A percentile compares a stretch with the other conserved stretches of the same genome.
phyloP scores from a whole-genome alignment of 2,113 vertebrate species.

The Neomonachus schauinslandi region DNA sequence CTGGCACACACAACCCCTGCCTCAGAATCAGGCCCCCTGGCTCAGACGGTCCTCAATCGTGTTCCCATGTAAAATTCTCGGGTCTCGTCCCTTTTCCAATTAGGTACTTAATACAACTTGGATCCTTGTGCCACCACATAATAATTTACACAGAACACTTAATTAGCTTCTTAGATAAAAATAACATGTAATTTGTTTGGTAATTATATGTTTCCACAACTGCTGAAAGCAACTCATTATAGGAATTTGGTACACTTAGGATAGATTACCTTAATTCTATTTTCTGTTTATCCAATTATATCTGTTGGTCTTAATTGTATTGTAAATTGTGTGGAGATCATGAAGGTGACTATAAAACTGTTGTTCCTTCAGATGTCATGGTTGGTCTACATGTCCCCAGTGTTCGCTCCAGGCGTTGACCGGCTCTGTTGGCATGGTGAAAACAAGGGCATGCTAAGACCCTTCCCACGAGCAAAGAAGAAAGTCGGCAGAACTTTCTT shows the following conservation, averaged over 20 bases:
- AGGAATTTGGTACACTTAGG: conserved; percentile 78
- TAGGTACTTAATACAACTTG: conserved; percentile 78
- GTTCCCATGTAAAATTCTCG: conserved; percentile 64
- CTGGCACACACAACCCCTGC: too few species aligned
- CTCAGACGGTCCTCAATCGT: neutral
- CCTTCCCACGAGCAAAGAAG: neutral
- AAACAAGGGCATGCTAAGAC: conserved; percentile 42
- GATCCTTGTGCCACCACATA: conserved; percentile 81
- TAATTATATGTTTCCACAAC: conserved; percentile 86
- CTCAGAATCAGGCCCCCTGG: neutral
- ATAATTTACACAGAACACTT: conserved; percentile 84
- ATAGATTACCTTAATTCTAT: conserved; percentile 86
- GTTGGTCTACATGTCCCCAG: conserved; percentile 32
- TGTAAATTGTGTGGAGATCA: conserved; percentile 65
- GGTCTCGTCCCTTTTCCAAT: conserved; percentile 76
- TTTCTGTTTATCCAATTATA: conserved; percentile 85
- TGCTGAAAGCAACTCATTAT: conserved; percentile 85
- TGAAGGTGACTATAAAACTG: conserved; percentile 66
- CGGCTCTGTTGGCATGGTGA: conserved; percentile 35
- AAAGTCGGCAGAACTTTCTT: neutral
- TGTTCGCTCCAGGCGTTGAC: conserved; percentile 58
- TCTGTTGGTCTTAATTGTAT: conserved; percentile 71
- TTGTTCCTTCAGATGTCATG: conserved; percentile 66
- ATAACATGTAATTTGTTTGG: conserved; percentile 83
- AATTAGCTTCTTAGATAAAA: conserved; percentile 84